These are phyloP conservation scores for Pimpla rufipes DNA, from an alignment of 2,888 invertebrate species.

Conservation along the genomic window DNA sequence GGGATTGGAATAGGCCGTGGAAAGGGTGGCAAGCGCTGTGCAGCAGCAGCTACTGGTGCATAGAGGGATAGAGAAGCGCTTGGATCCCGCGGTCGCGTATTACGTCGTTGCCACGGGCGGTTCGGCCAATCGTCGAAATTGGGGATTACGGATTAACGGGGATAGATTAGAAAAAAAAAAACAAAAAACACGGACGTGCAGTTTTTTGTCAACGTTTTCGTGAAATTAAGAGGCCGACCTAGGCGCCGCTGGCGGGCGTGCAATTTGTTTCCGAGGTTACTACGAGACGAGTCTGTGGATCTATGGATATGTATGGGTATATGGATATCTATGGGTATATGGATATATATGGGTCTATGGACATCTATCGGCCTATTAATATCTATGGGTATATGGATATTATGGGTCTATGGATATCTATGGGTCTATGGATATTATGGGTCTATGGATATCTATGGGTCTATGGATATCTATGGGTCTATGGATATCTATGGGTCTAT, in stretches of 20 bases:
- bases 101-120: slow-evolving; percentile 79
- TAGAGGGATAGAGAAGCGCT: slow-evolving; percentile 54
- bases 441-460: too few relatives aligned
- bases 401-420: too few relatives aligned
- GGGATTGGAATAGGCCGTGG: slow-evolving; percentile 19
- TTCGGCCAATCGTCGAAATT: slow-evolving; percentile 83
- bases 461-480: too few relatives aligned
- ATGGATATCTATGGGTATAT: too few relatives aligned
- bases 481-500: too few relatives aligned
- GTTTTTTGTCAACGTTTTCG: neutral
- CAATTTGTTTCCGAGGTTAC: neutral
- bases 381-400: too few relatives aligned
- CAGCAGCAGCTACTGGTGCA: slow-evolving; percentile 17
- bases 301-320: too few relatives aligned
- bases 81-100: slow-evolving; percentile 66
- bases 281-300: too few relatives aligned
- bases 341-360: too few relatives aligned
- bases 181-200: slow-evolving; percentile 16
- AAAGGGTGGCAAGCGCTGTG: slow-evolving; percentile 34
- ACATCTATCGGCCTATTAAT: too few relatives aligned
- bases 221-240: neutral
- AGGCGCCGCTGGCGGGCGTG: too few relatives aligned
- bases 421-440: too few relatives aligned
- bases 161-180: slow-evolving; percentile 23
- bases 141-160: slow-evolving; percentile 82